A percentile compares a stretch with the other conserved stretches of the same genome.
phyloP scores from a whole-genome alignment of 2,888 invertebrate genomes.

The Lycia hirtaria region DNA sequence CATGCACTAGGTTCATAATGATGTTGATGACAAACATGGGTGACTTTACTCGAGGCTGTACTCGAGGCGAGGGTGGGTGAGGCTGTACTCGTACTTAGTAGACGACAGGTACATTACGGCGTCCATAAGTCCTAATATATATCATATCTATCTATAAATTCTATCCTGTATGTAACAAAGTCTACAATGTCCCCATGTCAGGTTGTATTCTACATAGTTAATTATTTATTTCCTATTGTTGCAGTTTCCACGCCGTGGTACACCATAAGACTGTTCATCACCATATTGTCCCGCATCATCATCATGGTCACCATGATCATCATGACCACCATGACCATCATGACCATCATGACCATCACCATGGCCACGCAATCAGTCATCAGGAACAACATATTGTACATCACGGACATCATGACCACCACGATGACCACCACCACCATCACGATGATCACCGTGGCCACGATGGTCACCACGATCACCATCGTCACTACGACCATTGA shows the following conservation, averaged over 20 bases:
- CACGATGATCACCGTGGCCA: background rate
- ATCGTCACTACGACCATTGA: too few relatives aligned
- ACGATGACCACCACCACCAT: constrained; percentile 21
- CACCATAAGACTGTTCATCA: constrained; percentile 65
- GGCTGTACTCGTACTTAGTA: too few relatives aligned
- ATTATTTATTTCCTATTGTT: background rate
- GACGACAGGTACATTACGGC: too few relatives aligned
- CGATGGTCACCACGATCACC: background rate
- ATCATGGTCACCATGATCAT: constrained; percentile 42
- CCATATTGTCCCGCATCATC: constrained; percentile 55
- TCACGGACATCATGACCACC: constrained; percentile 30
- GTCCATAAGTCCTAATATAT: too few relatives aligned
- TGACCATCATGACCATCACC: constrained; percentile 42
- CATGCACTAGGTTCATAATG: too few relatives aligned
- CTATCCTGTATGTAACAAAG: too few relatives aligned
- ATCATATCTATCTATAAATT: too few relatives aligned
- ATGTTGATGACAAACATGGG: too few relatives aligned
- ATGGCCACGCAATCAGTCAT: constrained; percentile 4
- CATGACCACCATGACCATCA: constrained; percentile 46
- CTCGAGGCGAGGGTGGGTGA: too few relatives aligned
- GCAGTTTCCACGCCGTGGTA: constrained; percentile 68
- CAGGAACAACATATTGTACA: background rate
- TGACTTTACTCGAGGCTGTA: too few relatives aligned
- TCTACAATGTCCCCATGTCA: too few relatives aligned
- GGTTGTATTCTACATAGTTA: too few relatives aligned